Evolutionary conservation across 2,888 invertebrate species (phyloP).

Genomic region (Apoda limacodes): DNA sequence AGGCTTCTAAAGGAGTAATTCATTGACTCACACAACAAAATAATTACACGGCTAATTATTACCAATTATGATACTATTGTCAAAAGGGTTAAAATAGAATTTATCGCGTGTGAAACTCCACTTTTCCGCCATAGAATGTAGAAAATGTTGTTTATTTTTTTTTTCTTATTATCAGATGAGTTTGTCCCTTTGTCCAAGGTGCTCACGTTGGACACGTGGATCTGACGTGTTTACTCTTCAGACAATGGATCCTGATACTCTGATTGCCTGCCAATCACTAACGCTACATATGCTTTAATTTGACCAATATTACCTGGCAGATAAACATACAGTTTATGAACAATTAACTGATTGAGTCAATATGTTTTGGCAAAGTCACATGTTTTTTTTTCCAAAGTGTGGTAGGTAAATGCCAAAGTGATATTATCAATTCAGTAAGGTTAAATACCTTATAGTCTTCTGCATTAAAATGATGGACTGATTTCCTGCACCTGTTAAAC

Average conservation of each 20-base stretch:
- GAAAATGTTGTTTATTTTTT: conserved; percentile 50
- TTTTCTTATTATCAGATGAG: conserved; percentile 21
- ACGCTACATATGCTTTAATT: too few relatives aligned
- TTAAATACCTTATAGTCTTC: too few relatives aligned
- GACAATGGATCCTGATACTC: conserved; percentile 36
- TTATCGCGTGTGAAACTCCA: conserved; percentile 56
- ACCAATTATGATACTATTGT: conserved; percentile 53
- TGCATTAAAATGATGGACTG: too few relatives aligned
- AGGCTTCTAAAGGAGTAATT: too few relatives aligned
- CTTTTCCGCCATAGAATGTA: conserved; percentile 53
- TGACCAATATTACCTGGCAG: too few relatives aligned
- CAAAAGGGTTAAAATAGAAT: conserved; percentile 63
- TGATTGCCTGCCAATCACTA: conserved; percentile 48
- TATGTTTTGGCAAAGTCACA: too few relatives aligned
- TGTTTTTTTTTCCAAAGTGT: too few relatives aligned
- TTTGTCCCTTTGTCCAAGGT: conserved; percentile 41
- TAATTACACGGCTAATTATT: conserved; percentile 47
- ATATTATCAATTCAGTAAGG: too few relatives aligned
- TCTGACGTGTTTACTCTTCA: conserved; percentile 40
- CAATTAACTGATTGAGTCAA: neutral
- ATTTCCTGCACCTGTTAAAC: too few relatives aligned
- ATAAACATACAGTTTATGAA: too few relatives aligned
- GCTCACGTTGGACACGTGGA: conserved; percentile 53
- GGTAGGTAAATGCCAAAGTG: too few relatives aligned
- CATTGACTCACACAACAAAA: conserved; percentile 30